A percentile compares a stretch with the other conserved stretches of the same genome.
Evolutionary conservation across 1,140 invertebrate species (phyloP).

Genomic region (Leguminivora glycinivorella): DNA sequence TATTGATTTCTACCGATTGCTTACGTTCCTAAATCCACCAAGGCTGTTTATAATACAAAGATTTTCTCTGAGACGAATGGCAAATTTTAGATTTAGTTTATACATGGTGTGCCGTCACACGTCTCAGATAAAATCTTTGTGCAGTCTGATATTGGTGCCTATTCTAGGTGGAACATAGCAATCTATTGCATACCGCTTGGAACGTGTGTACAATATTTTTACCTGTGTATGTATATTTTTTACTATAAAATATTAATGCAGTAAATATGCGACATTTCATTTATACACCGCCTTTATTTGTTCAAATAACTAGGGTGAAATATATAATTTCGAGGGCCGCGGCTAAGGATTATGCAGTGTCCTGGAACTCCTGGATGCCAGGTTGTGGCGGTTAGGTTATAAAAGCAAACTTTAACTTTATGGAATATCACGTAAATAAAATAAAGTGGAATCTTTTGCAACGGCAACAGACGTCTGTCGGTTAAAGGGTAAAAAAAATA

Average conservation of each 20-base stretch:
- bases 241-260: constrained; percentile 77
- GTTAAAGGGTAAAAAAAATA: no score
- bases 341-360: no score
- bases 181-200: constrained; percentile 55
- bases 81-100: background rate
- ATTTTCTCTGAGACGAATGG: background rate
- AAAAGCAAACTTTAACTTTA: no score
- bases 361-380: no score
- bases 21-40: background rate
- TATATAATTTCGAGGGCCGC: no score
- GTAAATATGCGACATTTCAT: constrained; percentile 66
- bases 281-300: constrained; percentile 33
- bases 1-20: background rate
- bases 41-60: background rate
- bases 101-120: background rate
- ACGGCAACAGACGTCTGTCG: no score
- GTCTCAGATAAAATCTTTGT: background rate
- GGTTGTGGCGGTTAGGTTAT: no score
- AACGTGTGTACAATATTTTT: constrained; percentile 71
- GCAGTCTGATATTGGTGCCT: constrained; percentile 2
- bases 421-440: no score
- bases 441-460: no score
- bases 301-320: background rate
- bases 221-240: constrained; percentile 75
- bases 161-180: constrained; percentile 17